Conservation (phyloP, 2,113 vertebrate genomes). For the Sprattus sprattus region DNA sequence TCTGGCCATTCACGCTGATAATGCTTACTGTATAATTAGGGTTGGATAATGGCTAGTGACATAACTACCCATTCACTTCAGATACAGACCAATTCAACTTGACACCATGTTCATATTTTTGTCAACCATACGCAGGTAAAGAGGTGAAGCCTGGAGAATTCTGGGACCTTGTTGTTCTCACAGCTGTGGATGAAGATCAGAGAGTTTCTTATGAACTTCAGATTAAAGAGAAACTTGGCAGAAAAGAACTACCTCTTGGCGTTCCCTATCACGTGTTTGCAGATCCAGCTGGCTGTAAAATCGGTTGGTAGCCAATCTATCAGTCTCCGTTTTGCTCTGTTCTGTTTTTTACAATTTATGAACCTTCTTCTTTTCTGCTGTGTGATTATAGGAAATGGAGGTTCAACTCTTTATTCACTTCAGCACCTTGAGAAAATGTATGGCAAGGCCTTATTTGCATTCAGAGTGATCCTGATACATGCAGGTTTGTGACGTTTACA, state of each 20-base stretch:
- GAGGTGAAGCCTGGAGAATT: constrained; percentile 68
- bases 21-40: too few relatives aligned
- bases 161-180: constrained; percentile 86
- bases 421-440: constrained; percentile 74
- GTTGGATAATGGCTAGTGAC: background rate
- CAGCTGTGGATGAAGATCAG: constrained; percentile 81
- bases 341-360: constrained; percentile 1
- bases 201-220: constrained; percentile 80
- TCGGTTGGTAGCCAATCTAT: constrained; percentile 69
- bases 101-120: background rate
- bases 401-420: constrained; percentile 84
- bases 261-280: constrained; percentile 79
- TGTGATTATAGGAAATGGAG: constrained; percentile 83
- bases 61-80: background rate
- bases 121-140: constrained; percentile 62
- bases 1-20: too few relatives aligned
- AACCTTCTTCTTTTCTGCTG: constrained; percentile 27
- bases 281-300: constrained; percentile 84
- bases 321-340: background rate
- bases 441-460: constrained; percentile 71
- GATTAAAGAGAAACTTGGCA: constrained; percentile 75
- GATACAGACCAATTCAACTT: too few relatives aligned
- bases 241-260: constrained; percentile 78
- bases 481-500: constrained; percentile 75
- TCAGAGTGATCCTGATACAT: constrained; percentile 86